Base-by-base conservation (phyloP, 2,888 invertebrate species). In the Andrena bicolor region DNA sequence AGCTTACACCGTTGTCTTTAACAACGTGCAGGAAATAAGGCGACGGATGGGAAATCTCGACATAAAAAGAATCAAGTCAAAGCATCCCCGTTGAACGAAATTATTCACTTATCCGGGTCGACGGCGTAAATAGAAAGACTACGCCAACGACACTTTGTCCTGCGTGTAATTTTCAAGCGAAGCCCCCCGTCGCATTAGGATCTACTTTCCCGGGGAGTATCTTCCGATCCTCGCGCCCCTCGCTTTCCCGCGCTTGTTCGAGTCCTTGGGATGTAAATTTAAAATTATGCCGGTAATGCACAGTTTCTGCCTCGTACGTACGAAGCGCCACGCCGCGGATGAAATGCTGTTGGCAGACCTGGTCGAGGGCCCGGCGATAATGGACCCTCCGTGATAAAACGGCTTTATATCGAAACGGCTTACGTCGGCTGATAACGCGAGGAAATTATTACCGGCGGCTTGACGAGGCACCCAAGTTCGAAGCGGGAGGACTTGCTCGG, bases 331-430 rank as follows among this genome's bases (percentile, higher is more conserved):
- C 66, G 81, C 79, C 69, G 53, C 70, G 81, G 82, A 91, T 89
- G 87, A 89, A 90, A 86, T 68, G 84, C 76, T 64, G 77, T 28
- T 16, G 77, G 63, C 48, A 61, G 73, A 69, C 28, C 72, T 64
- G 70, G 28, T 70, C 71, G 32, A 77, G 73, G 51, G 66, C 77
- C 23, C 76, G 76, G 86, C 82, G 92, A 92, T 93, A 93, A 93
- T 93, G 92, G 92, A 91, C 90, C 91, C 92, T 90, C 85, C 86
- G 91, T 90, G 91, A 93, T 93, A 92, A 93, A 93, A 91, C 89
- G 86, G 86, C 84, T 88, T 86, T 89, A 89, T 89, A 89, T 82
- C 82, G 88, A 86, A 90, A 90, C 87, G 89, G 88, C 90, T 90
- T 85, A 86, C 88, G 88, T 87, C 85, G 82, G 79, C 76, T 74